Percentiles rank a stretch among this genome's conserved stretches.
Evolutionary conservation across 2,113 vertebrate genomes (phyloP).

Genomic region (Telmatochromis sp.): DNA sequence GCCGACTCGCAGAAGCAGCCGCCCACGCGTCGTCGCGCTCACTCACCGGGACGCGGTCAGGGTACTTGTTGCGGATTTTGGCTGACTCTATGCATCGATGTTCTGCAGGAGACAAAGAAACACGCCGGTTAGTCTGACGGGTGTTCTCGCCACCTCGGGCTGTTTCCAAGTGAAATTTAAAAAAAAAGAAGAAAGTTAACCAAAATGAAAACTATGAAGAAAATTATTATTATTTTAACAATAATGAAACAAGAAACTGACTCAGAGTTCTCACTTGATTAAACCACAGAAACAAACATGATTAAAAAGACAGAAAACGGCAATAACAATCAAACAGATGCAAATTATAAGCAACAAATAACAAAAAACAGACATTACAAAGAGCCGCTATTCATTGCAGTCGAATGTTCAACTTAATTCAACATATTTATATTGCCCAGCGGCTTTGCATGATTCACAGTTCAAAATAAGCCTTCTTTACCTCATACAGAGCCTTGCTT

Average conservation of each 20-base stretch:
- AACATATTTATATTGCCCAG: neutral
- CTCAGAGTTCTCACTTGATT: neutral
- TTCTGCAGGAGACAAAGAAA: conserved; percentile 67
- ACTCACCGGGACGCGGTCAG: conserved; percentile 94
- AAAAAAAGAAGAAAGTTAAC: no score
- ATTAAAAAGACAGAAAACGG: accelerated
- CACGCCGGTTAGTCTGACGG: accelerated
- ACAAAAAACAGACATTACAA: neutral
- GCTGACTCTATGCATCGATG: conserved; percentile 93
- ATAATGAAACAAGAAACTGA: neutral
- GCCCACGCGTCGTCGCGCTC: accelerated
- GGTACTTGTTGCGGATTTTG: conserved; percentile 96
- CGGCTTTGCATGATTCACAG: neutral
- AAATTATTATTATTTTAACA: neutral
- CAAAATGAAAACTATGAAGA: neutral
- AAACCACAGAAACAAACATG: neutral
- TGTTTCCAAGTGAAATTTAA: neutral
- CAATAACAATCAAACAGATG: accelerated
- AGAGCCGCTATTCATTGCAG: neutral
- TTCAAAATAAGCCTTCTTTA: neutral
- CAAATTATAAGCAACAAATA: neutral
- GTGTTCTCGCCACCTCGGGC: accelerated
- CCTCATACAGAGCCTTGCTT: neutral
- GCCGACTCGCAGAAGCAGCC: accelerated
- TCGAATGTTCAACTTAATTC: neutral